Percentiles rank a stretch among this genome's conserved stretches.
Conservation (phyloP, 2,888 invertebrate species). For the Caenorhabditis parvicauda region DNA sequence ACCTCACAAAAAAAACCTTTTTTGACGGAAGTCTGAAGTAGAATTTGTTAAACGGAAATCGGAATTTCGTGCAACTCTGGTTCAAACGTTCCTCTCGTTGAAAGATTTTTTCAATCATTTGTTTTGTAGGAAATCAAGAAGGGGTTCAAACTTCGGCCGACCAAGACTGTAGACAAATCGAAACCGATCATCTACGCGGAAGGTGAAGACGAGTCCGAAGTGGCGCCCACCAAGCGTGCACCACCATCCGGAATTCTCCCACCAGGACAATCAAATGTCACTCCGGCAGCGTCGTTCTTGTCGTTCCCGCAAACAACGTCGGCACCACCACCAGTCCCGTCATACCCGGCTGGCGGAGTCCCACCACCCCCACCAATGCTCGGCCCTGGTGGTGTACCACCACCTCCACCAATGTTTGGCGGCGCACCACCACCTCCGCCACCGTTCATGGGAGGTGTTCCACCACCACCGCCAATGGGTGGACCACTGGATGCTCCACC, state of each 20-base stretch:
- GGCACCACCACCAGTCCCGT: conserved; percentile 11
- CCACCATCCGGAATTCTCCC: conserved; percentile 26
- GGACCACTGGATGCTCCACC: conserved; percentile 3
- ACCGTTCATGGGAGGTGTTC: conserved; percentile 21
- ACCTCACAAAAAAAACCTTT: no score
- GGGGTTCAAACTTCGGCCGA: conserved; percentile 55
- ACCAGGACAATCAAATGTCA: conserved; percentile 14
- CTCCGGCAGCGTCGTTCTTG: conserved; percentile 9
- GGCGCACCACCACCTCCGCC: conserved; percentile 30
- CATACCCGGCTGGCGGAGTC: conserved; percentile 11
- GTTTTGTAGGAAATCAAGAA: conserved; percentile 57
- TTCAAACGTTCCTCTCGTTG: no score
- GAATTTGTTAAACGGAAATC: no score
- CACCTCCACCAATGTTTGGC: conserved; percentile 21
- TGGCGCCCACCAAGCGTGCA: conserved; percentile 20
- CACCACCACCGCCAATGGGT: conserved; percentile 29
- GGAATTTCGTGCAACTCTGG: no score
- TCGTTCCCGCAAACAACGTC: conserved; percentile 17
- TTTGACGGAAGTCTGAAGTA: no score
- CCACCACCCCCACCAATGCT: conserved; percentile 20
- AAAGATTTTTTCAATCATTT: no score
- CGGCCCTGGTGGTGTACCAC: conserved; percentile 28
- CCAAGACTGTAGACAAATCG: conserved; percentile 57
- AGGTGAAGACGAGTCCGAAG: conserved; percentile 29
- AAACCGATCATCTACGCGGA: conserved; percentile 48